Evolutionary conservation across 2,113 vertebrate species (phyloP).

Genomic region (Boulengeromyrus knoepffleri): DNA sequence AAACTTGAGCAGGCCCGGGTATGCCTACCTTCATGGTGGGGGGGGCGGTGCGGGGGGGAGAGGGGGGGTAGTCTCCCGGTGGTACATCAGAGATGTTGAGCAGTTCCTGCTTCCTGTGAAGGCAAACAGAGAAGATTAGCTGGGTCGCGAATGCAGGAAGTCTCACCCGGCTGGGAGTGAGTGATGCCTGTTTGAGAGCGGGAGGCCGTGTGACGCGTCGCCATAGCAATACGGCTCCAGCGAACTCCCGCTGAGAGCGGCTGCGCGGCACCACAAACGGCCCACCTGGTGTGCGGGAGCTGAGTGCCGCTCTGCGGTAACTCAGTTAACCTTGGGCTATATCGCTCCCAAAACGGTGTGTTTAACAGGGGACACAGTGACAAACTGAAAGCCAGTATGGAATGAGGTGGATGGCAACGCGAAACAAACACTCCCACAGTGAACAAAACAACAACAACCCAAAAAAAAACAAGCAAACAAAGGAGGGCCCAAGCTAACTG

Average conservation of each 20-base stretch:
- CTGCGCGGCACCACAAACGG: background rate
- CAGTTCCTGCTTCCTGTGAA: constrained; percentile 87
- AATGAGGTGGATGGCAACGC: background rate
- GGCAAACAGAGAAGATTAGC: constrained; percentile 29
- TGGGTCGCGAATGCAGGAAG: background rate
- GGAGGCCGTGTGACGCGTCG: background rate
- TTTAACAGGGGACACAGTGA: background rate
- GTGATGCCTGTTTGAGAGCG: background rate
- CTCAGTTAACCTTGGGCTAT: background rate
- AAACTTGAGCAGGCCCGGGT: background rate
- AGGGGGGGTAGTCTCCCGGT: constrained; percentile 77
- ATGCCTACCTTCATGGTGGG: constrained; percentile 86
- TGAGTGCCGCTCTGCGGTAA: background rate
- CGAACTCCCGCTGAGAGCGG: background rate
- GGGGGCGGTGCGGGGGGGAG: constrained; percentile 82
- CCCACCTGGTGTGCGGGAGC: background rate
- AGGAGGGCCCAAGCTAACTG: background rate
- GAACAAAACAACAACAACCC: background rate
- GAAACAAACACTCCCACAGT: background rate
- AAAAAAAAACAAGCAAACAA: background rate
- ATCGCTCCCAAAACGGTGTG: background rate
- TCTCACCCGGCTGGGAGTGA: background rate
- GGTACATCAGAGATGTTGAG: constrained; percentile 73
- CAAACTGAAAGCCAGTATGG: background rate
- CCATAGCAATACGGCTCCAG: background rate